These are phyloP conservation scores for Cataglyphis rosenhaueri DNA, from an alignment of 2,888 invertebrate species.

Conservation along the genomic window DNA sequence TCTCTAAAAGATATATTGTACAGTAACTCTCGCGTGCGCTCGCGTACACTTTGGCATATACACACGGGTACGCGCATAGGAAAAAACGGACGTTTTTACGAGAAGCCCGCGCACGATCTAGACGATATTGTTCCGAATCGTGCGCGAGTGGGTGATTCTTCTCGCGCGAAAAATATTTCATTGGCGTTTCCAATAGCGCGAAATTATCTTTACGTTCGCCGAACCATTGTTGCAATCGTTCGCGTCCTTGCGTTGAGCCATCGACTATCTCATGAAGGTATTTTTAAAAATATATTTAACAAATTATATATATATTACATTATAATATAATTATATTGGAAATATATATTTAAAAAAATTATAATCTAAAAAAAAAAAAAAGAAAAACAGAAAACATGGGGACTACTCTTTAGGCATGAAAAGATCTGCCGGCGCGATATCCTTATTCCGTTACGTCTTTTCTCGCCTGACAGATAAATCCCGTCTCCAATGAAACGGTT, in stretches of 20 bases:
- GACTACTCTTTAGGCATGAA: not conserved
- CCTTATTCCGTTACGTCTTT: slow-evolving; percentile 33
- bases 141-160: slow-evolving; percentile 52
- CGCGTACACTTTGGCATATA: slow-evolving; percentile 67
- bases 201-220: slow-evolving; percentile 62
- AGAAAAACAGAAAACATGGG: not conserved
- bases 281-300: slow-evolving; percentile 34
- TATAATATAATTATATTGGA: not conserved
- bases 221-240: slow-evolving; percentile 24
- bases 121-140: slow-evolving; percentile 55
- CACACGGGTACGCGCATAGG: slow-evolving; percentile 73
- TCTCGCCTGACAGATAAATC: slow-evolving; percentile 50
- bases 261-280: not conserved
- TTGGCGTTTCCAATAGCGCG: slow-evolving; percentile 53
- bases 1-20: slow-evolving; percentile 76
- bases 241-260: slow-evolving; percentile 23
- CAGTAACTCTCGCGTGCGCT: slow-evolving; percentile 34
- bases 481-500: slow-evolving; percentile 49
- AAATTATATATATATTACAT: not conserved
- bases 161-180: slow-evolving; percentile 67
- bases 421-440: slow-evolving; percentile 32
- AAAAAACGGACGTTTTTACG: slow-evolving; percentile 84
- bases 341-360: not conserved
- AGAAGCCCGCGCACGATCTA: slow-evolving; percentile 78
- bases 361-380: no score